These are phyloP conservation scores for Augochlorella aurata DNA, from an alignment of 2,888 invertebrate species.

Conservation along the genomic window DNA sequence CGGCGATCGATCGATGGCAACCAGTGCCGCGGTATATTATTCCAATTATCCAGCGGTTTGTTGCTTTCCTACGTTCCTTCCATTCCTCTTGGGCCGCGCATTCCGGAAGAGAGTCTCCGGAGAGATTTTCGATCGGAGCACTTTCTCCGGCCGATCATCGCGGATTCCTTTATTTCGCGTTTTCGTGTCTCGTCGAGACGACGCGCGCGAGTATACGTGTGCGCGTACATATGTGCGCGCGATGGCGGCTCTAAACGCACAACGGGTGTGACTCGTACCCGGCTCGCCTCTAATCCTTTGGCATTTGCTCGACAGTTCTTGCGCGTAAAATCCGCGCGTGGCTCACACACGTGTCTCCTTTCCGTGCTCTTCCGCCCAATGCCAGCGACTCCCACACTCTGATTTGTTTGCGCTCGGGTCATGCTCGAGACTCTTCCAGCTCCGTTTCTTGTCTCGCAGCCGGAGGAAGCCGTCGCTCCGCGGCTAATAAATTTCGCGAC, in stretches of 20 bases:
- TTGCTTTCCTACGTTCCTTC: constrained; percentile 3
- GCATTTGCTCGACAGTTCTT: constrained; percentile 65
- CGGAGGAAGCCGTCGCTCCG: background rate
- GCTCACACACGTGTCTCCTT: constrained; percentile 41
- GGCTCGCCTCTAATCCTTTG: constrained; percentile 60
- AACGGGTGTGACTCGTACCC: constrained; percentile 3
- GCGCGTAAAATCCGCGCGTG: constrained; percentile 45
- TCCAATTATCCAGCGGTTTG: constrained; percentile 1
- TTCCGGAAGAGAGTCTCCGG: background rate
- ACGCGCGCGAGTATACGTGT: no score
- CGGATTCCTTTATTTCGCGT: constrained; percentile 2
- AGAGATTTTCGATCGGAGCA: background rate
- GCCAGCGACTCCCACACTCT: constrained; percentile 74
- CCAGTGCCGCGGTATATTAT: background rate
- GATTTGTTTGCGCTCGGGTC: constrained; percentile 61
- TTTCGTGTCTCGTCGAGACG: background rate
- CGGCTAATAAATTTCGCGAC: background rate
- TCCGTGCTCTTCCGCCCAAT: constrained; percentile 61
- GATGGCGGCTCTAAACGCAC: background rate
- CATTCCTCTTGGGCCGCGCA: background rate
- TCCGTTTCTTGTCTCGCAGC: background rate
- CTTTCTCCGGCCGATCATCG: constrained; percentile 12
- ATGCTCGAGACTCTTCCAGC: constrained; percentile 17
- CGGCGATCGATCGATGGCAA: background rate
- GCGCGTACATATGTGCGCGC: background rate